phyloP scores from a whole-genome alignment of 92 coral and sea anemone genomes.

The Epizoanthus ramosus region DNA sequence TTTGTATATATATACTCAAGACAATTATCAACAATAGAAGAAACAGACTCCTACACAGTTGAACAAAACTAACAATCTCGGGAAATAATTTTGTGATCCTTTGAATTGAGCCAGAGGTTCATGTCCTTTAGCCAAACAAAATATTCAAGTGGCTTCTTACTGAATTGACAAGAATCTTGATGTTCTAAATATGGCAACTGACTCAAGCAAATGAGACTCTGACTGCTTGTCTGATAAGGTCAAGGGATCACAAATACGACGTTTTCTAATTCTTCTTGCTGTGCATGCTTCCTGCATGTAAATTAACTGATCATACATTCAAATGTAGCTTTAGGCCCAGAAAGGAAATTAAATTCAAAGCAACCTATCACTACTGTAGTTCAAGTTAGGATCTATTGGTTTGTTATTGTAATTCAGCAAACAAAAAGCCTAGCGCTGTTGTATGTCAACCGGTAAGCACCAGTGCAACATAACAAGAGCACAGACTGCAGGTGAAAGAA shows the following conservation, averaged over 20 bases:
- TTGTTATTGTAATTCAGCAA: not conserved
- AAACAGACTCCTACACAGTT: too few species aligned
- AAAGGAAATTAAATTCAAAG: not conserved
- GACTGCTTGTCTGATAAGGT: not conserved
- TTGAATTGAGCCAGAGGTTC: too few species aligned
- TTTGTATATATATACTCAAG: too few species aligned
- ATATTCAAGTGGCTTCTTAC: too few species aligned
- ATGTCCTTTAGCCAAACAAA: too few species aligned
- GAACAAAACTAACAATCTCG: too few species aligned
- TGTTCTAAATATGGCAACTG: slow-evolving; percentile 25
- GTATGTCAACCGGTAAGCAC: not conserved
- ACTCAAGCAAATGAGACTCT: not conserved
- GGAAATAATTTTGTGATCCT: too few species aligned
- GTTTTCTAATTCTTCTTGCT: not conserved
- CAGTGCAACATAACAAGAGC: too few species aligned
- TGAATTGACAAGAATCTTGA: not conserved
- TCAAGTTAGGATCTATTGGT: not conserved
- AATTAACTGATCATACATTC: not conserved
- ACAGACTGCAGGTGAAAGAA: too few species aligned
- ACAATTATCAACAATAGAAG: too few species aligned
- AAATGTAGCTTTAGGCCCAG: not conserved
- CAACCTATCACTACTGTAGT: not conserved
- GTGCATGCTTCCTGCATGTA: not conserved
- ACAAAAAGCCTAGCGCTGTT: not conserved
- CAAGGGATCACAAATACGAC: slow-evolving; percentile 14